Percentiles rank a stretch among this genome's conserved stretches.
Evolutionary conservation across 2,888 invertebrate species (phyloP).

Genomic region (Torymus tubicola): DNA sequence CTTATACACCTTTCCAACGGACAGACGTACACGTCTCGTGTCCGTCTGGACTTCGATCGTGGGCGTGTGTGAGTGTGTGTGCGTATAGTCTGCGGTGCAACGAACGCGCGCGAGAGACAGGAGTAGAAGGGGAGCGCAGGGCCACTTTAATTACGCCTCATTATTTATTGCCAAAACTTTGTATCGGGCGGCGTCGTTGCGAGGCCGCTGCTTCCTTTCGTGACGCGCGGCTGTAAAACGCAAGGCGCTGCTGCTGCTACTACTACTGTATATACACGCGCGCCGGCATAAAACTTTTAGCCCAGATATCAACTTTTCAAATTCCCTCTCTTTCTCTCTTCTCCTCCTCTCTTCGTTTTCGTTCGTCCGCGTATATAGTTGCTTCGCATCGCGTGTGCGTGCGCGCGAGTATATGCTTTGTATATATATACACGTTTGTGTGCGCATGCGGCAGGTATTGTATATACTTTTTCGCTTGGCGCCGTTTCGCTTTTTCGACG

Average conservation of each 20-base stretch:
- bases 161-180: conserved; percentile 69
- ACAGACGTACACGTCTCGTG: no score
- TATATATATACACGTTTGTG: no score
- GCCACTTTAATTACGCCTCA: conserved; percentile 67
- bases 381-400: no score
- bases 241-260: no score
- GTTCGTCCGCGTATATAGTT: neutral
- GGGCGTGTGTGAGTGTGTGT: no score
- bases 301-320: conserved; percentile 60
- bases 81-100: no score
- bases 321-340: conserved; percentile 47
- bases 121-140: neutral
- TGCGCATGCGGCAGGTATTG: no score
- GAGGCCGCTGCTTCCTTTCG: conserved; percentile 60
- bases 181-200: conserved; percentile 46
- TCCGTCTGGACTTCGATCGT: no score
- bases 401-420: no score
- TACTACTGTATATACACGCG: conserved; percentile 54
- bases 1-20: no score
- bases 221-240: conserved; percentile 62
- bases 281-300: conserved; percentile 47
- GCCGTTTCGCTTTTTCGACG: conserved; percentile 9
- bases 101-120: neutral
- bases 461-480: no score
- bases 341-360: no score